phyloP scores from a whole-genome alignment of 2,113 vertebrate genomes.

The Amazona vittata region DNA sequence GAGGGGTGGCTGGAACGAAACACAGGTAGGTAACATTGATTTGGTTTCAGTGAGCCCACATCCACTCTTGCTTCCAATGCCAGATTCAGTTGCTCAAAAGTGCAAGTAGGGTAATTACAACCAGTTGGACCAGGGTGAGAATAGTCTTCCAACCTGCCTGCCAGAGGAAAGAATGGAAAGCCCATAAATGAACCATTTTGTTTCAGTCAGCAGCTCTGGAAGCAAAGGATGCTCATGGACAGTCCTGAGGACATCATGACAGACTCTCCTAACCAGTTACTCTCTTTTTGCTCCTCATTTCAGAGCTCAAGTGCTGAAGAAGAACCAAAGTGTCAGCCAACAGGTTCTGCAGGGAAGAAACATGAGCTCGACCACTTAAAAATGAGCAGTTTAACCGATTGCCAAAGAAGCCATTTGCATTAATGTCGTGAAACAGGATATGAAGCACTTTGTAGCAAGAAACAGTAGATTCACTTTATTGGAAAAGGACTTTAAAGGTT shows the following conservation, averaged over 20 bases:
- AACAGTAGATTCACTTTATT: neutral
- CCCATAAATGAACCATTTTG: neutral
- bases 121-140: neutral
- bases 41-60: neutral
- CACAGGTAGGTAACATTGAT: rapidly evolving
- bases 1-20: neutral
- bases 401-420: constrained; percentile 27
- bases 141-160: neutral
- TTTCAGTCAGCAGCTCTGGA: neutral
- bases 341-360: neutral
- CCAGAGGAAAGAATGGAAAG: no score
- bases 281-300: neutral
- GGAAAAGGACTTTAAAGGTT: constrained; percentile 24
- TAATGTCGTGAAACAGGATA: neutral
- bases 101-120: neutral
- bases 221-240: neutral
- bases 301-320: neutral
- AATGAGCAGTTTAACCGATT: neutral
- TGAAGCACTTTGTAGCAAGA: constrained; percentile 5
- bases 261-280: neutral
- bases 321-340: neutral
- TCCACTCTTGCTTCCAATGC: rapidly evolving
- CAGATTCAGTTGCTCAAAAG: neutral
- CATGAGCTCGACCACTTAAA: neutral
- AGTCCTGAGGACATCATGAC: rapidly evolving